Percentiles rank a stretch among this genome's conserved stretches.
phyloP scores from a whole-genome alignment of 2,113 vertebrate species.

The Silurus meridionalis region DNA sequence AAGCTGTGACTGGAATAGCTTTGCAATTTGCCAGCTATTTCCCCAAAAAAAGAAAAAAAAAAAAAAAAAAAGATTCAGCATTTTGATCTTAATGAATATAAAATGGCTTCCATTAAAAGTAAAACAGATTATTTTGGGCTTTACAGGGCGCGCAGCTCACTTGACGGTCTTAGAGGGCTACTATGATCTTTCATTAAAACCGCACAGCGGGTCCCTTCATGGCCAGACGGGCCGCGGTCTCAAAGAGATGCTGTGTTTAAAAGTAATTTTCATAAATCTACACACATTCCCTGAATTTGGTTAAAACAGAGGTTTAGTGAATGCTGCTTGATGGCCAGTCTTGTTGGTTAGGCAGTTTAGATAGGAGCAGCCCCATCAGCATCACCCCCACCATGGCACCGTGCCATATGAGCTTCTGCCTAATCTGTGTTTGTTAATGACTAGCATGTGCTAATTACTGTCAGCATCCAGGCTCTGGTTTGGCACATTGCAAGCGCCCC shows the following conservation, averaged over 20 bases:
- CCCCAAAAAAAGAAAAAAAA: slow-evolving; percentile 8
- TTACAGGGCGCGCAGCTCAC: slow-evolving; percentile 87
- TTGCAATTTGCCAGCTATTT: slow-evolving; percentile 91
- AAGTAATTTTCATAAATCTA: slow-evolving; percentile 95
- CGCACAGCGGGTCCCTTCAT: slow-evolving; percentile 90
- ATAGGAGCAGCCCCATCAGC: slow-evolving; percentile 75
- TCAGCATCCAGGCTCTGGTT: slow-evolving; percentile 71
- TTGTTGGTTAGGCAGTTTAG: slow-evolving; percentile 23
- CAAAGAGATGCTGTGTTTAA: slow-evolving; percentile 92
- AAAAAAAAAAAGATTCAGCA: slow-evolving; percentile 82
- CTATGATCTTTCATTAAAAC: slow-evolving; percentile 99
- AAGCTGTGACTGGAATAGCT: slow-evolving; percentile 99
- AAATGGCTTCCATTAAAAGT: slow-evolving; percentile 99
- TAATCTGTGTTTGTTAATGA: slow-evolving; percentile 94
- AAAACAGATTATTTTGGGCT: slow-evolving; percentile 96
- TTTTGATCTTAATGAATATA: slow-evolving; percentile 99
- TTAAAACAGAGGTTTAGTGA: slow-evolving; percentile 75
- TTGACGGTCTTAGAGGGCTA: slow-evolving; percentile 87
- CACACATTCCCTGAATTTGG: slow-evolving; percentile 84
- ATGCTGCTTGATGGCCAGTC: slow-evolving; percentile 24
- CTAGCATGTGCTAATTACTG: slow-evolving; percentile 97
- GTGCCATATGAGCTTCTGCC: slow-evolving; percentile 82
- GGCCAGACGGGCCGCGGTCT: slow-evolving; percentile 86
- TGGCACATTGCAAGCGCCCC: slow-evolving; percentile 45
- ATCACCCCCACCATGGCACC: slow-evolving; percentile 80